These are phyloP conservation scores for Hydriomena furcata DNA, from an alignment of 2,888 invertebrate species.

Conservation along the genomic window DNA sequence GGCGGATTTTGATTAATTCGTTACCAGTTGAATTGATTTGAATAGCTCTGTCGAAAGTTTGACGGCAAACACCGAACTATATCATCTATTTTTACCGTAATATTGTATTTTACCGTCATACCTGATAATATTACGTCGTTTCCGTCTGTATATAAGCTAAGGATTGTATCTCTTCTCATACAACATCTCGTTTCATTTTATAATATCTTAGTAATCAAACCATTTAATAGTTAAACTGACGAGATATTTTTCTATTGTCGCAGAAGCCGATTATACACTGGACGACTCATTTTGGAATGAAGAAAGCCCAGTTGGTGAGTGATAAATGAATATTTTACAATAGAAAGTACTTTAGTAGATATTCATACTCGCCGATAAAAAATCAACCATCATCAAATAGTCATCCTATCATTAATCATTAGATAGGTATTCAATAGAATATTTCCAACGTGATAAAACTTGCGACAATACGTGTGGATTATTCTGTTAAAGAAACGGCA, in stretches of 20 bases:
- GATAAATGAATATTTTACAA: conserved; percentile 19
- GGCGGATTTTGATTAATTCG: conserved; percentile 34
- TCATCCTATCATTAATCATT: conserved; percentile 6
- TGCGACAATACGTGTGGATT: too few relatives aligned
- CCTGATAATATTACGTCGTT: too few relatives aligned
- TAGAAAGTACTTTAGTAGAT: conserved; percentile 19
- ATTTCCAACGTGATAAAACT: background rate
- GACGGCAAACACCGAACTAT: too few relatives aligned
- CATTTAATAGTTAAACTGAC: conserved; percentile 14
- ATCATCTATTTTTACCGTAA: too few relatives aligned
- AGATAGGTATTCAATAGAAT: background rate
- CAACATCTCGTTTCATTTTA: too few relatives aligned
- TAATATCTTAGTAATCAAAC: too few relatives aligned
- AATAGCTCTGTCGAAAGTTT: conserved; percentile 7
- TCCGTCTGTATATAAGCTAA: too few relatives aligned
- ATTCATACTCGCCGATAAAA: conserved; percentile 26
- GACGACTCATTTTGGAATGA: conserved; percentile 97
- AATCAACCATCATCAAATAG: conserved; percentile 22
- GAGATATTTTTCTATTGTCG: conserved; percentile 72
- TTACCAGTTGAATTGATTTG: conserved; percentile 29
- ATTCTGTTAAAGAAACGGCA: too few relatives aligned
- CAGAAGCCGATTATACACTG: conserved; percentile 96
- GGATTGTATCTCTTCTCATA: too few relatives aligned
- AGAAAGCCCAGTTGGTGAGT: conserved; percentile 95
- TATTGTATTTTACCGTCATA: too few relatives aligned